Evolutionary conservation across 2,797 vertebrate genomes (phyloP).

Genomic region (Cirrhinus molitorella): DNA sequence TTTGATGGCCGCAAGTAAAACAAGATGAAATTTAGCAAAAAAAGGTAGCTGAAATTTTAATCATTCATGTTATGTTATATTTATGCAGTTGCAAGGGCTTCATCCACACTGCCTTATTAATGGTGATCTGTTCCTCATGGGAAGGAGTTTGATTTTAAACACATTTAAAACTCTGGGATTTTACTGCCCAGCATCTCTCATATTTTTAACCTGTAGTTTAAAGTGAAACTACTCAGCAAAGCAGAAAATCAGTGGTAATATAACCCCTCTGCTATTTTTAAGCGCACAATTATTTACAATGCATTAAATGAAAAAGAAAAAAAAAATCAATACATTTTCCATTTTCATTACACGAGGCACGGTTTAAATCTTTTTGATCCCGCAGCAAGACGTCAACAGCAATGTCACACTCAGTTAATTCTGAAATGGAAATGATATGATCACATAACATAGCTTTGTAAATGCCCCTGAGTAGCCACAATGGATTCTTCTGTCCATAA

Average conservation of each 20-base stretch:
- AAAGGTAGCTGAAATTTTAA: not conserved
- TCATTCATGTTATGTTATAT: not conserved
- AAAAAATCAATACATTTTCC: conserved; percentile 55
- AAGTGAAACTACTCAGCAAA: conserved; percentile 42
- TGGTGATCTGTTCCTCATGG: conserved; percentile 50
- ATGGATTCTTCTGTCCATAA: conserved; percentile 16
- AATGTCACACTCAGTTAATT: conserved; percentile 21
- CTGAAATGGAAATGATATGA: conserved; percentile 27
- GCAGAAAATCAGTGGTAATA: conserved; percentile 36
- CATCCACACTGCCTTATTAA: conserved; percentile 51
- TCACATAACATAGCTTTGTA: conserved; percentile 2
- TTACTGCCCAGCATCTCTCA: conserved; percentile 34
- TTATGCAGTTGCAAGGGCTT: conserved; percentile 7
- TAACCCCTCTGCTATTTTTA: not conserved
- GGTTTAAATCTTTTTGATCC: conserved; percentile 50
- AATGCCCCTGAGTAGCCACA: not conserved
- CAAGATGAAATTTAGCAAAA: conserved; percentile 15
- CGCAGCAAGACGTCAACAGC: conserved; percentile 6
- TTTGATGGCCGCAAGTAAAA: conserved; percentile 23
- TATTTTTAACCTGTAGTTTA: conserved; percentile 55
- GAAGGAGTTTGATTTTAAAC: conserved; percentile 59
- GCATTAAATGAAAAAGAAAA: conserved; percentile 15
- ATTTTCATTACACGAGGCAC: conserved; percentile 51
- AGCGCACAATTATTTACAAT: conserved; percentile 11
- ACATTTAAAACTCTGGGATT: conserved; percentile 55